A percentile compares a stretch with the other conserved stretches of the same genome.
Conservation (phyloP, 2,888 invertebrate genomes). For the Agonopterix arenella region DNA sequence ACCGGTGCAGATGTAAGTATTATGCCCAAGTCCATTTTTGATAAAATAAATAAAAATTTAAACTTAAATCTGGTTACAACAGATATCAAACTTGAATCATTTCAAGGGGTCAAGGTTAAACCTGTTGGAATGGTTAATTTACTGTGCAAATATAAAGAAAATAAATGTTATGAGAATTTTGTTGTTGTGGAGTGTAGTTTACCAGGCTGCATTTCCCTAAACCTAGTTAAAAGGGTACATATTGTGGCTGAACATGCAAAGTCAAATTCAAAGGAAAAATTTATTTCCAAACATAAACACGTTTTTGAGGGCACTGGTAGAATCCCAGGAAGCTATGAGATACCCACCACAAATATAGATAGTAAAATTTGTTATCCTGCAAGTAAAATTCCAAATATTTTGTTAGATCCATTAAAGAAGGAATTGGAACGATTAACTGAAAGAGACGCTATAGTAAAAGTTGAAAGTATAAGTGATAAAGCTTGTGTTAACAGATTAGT, state of each 20-base stretch:
- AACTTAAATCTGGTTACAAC: background rate
- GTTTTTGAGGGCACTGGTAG: background rate
- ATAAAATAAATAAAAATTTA: conserved; percentile 1
- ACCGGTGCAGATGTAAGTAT: conserved; percentile 7
- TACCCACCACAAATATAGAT: conserved; percentile 2
- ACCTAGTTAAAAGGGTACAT: conserved; percentile 1
- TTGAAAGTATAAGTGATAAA: conserved; percentile 11
- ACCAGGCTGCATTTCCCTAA: conserved; percentile 8
- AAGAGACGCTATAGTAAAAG: conserved; percentile 11
- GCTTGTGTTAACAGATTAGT: conserved; percentile 13
- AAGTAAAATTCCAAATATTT: background rate
- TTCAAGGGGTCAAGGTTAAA: background rate
- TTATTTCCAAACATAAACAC: background rate
- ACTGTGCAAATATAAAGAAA: conserved; percentile 7
- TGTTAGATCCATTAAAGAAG: conserved; percentile 5
- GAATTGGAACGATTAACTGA: conserved; percentile 5
- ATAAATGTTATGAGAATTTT: conserved; percentile 12
- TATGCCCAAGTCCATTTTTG: conserved; percentile 4
- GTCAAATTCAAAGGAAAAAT: background rate
- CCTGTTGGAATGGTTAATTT: background rate
- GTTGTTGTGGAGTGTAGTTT: conserved; percentile 8
- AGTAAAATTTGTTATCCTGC: conserved; percentile 5
- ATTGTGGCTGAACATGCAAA: background rate
- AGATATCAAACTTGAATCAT: background rate
- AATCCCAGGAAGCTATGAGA: background rate